Evolutionary conservation across 2,113 vertebrate genomes (phyloP).

Genomic region (Antigone vipio): DNA sequence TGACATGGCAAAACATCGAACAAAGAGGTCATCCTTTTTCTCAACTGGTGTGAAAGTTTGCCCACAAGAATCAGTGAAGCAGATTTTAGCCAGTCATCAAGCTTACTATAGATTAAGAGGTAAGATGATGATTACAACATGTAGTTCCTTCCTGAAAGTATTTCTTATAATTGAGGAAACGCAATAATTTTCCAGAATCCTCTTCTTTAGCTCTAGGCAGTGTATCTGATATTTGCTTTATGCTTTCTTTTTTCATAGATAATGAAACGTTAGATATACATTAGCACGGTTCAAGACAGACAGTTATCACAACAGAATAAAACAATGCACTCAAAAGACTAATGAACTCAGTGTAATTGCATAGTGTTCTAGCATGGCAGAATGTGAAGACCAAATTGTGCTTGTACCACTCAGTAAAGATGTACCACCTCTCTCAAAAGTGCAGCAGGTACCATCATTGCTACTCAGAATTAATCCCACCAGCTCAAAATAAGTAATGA

Average conservation of each 20-base stretch:
- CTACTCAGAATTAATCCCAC: background rate
- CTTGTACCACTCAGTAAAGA: background rate
- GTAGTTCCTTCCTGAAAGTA: background rate
- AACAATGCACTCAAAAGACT: background rate
- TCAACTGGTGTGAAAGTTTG: constrained; percentile 86
- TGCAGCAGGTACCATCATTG: background rate
- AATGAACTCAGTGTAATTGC: background rate
- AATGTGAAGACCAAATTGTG: background rate
- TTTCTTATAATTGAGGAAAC: background rate
- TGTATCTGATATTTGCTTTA: background rate
- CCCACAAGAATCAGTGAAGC: constrained; percentile 84
- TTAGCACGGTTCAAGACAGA: background rate
- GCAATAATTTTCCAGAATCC: background rate
- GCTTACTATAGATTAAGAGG: constrained; percentile 90
- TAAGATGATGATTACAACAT: constrained; percentile 53
- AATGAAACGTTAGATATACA: background rate
- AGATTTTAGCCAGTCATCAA: constrained; percentile 86
- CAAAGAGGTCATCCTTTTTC: constrained; percentile 83
- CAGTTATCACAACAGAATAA: background rate
- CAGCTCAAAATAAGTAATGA: background rate
- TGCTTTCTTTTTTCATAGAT: background rate
- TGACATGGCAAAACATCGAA: constrained; percentile 71
- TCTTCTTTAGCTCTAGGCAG: background rate
- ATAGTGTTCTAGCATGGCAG: background rate
- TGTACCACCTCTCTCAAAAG: background rate